Evolutionary conservation across 2,113 vertebrate species (phyloP).

Genomic region (Engraulis encrasicolus): DNA sequence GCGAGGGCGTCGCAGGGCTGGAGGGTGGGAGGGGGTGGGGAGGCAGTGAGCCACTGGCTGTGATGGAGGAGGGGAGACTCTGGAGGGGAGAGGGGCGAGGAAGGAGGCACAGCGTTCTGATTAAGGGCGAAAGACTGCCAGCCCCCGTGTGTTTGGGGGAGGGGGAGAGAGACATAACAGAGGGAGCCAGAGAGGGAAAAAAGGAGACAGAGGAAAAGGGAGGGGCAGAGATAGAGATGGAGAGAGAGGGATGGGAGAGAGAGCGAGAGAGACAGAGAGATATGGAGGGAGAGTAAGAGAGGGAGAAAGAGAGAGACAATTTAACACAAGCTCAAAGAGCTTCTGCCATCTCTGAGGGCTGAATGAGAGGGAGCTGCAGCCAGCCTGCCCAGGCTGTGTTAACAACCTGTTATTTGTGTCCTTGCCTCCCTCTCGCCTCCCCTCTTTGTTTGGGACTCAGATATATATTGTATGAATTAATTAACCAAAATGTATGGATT

Average conservation of each 20-base stretch:
- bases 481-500: constrained; percentile 35
- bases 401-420: constrained; percentile 63
- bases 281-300: constrained; percentile 26
- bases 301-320: constrained; percentile 56
- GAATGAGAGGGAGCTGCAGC: constrained; percentile 59
- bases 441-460: constrained; percentile 60
- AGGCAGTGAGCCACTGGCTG: background rate
- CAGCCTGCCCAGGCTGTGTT: constrained; percentile 60
- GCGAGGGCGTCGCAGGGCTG: constrained; percentile 63
- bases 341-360: constrained; percentile 63
- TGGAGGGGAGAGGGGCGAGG: background rate
- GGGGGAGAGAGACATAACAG: constrained; percentile 6
- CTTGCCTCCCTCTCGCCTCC: constrained; percentile 44
- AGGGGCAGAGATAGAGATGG: constrained; percentile 13
- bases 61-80: constrained; percentile 16
- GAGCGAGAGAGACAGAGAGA: constrained; percentile 16
- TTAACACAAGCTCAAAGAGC: constrained; percentile 71
- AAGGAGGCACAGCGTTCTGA: constrained; percentile 36
- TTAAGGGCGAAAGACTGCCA: constrained; percentile 36
- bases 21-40: constrained; percentile 36
- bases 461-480: constrained; percentile 55
- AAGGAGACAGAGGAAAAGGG: no score
- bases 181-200: constrained; percentile 9
- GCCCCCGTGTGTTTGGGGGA: background rate
- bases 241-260: background rate